phyloP scores from a whole-genome alignment of 2,888 invertebrate species.

The Pinctada fucata region DNA sequence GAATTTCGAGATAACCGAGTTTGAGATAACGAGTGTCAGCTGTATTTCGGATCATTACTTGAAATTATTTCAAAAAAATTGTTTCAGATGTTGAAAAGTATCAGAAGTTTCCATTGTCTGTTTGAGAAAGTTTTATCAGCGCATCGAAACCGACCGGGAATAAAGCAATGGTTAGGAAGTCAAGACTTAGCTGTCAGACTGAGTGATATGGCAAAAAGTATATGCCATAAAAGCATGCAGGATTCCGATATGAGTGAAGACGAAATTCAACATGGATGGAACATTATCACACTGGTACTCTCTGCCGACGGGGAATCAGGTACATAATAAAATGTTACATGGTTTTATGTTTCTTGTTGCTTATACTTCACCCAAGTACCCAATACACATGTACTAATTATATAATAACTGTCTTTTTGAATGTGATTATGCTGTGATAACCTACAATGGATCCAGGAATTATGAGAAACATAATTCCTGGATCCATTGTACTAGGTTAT shows the following conservation, averaged over 20 bases:
- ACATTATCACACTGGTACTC: constrained; percentile 61
- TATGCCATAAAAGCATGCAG: constrained; percentile 53
- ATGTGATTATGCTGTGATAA: no score
- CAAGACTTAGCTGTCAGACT: constrained; percentile 57
- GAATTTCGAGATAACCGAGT: no score
- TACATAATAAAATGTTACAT: constrained; percentile 27
- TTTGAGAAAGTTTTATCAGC: constrained; percentile 46
- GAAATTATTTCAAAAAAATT: not conserved
- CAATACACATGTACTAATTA: constrained; percentile 1
- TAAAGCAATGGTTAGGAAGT: constrained; percentile 57
- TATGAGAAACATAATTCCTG: no score
- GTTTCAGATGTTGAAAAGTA: constrained; percentile 50
- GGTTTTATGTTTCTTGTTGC: not conserved
- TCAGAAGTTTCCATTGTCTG: constrained; percentile 48
- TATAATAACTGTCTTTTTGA: no score
- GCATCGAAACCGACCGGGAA: constrained; percentile 25
- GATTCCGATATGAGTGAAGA: constrained; percentile 21
- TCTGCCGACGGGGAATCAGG: constrained; percentile 53
- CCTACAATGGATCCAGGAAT: no score
- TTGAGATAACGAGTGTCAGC: no score
- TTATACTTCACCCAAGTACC: not conserved
- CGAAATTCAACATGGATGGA: constrained; percentile 56
- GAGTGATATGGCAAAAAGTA: constrained; percentile 47
- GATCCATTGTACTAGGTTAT: no score
- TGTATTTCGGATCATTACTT: not conserved